phyloP scores from a whole-genome alignment of 23 tunicate species.

The Aplidium turbinatum region DNA sequence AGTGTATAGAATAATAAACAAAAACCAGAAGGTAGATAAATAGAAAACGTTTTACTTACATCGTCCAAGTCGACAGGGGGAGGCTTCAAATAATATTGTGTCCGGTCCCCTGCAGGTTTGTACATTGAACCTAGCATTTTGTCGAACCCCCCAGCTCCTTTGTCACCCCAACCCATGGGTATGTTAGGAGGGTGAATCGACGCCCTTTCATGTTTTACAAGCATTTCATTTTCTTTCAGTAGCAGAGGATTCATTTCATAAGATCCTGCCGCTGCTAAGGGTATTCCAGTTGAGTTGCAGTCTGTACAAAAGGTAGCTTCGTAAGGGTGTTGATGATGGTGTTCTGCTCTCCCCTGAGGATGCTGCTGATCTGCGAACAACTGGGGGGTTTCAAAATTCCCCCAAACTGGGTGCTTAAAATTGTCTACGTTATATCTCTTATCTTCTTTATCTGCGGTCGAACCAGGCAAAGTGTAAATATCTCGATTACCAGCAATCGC shows the following conservation, averaged over 20 bases:
- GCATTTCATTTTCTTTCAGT: conserved; percentile 14
- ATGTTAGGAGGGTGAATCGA: not conserved
- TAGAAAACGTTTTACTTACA: too few relatives aligned
- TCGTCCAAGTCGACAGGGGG: conserved; percentile 70
- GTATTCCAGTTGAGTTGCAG: not conserved
- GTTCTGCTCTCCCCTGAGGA: not conserved
- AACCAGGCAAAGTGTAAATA: not conserved
- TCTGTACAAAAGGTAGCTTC: conserved; percentile 12
- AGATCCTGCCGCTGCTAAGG: conserved; percentile 5
- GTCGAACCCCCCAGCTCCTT: conserved; percentile 8
- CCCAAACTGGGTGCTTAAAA: conserved; percentile 25
- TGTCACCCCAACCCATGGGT: conserved; percentile 12
- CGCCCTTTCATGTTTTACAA: conserved; percentile 24
- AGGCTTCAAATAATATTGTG: conserved; percentile 43
- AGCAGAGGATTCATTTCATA: conserved; percentile 42
- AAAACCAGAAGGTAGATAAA: too few relatives aligned
- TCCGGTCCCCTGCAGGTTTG: conserved; percentile 24
- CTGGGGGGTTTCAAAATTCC: conserved; percentile 3
- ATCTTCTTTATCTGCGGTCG: conserved; percentile 2
- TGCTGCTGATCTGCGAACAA: conserved; percentile 23
- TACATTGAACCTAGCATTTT: conserved; percentile 17
- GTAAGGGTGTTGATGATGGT: conserved; percentile 18
- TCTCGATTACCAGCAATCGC: not conserved
- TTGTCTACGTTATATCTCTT: not conserved
- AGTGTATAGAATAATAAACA: too few relatives aligned